Percentiles rank a stretch among this genome's conserved stretches.
These are phyloP conservation scores for Melikaiella ostensackeni DNA, from an alignment of 2,888 invertebrate species.

Conservation along the genomic window DNA sequence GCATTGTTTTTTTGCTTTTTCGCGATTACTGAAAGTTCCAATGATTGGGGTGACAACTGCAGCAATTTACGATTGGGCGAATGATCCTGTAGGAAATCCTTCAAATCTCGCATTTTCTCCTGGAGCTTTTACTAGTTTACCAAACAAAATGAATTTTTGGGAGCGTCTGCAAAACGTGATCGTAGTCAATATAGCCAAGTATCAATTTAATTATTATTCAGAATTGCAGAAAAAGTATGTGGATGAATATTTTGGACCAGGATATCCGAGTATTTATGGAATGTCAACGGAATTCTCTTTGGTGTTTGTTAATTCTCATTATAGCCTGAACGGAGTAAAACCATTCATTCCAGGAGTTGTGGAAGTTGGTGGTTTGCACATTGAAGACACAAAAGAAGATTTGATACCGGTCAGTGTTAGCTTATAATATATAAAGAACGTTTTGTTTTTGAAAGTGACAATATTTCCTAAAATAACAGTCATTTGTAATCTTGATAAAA, in stretches of 20 bases:
- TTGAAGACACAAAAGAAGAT: constrained; percentile 49
- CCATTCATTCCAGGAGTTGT: constrained; percentile 78
- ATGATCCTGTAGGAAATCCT: constrained; percentile 61
- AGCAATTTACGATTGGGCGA: constrained; percentile 64
- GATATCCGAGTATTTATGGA: constrained; percentile 56
- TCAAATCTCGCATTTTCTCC: constrained; percentile 59
- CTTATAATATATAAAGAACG: too few relatives aligned
- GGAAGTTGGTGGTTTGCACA: constrained; percentile 77
- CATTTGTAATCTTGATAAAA: too few relatives aligned
- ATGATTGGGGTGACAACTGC: constrained; percentile 60
- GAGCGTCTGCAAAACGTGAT: constrained; percentile 65
- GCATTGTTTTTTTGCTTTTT: constrained; percentile 67
- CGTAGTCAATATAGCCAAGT: background rate
- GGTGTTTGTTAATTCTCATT: constrained; percentile 79
- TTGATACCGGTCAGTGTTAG: constrained; percentile 47
- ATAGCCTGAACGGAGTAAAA: constrained; percentile 78
- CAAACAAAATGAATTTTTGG: constrained; percentile 61
- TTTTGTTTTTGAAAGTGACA: too few relatives aligned
- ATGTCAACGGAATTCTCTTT: constrained; percentile 70
- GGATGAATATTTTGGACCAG: constrained; percentile 61
- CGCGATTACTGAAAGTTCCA: constrained; percentile 64
- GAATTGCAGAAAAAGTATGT: constrained; percentile 52
- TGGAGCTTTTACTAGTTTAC: constrained; percentile 51
- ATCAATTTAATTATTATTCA: constrained; percentile 53
- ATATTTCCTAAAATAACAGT: too few relatives aligned